phyloP scores from a whole-genome alignment of 2,888 invertebrate species.

The Yponomeuta cagnagella region DNA sequence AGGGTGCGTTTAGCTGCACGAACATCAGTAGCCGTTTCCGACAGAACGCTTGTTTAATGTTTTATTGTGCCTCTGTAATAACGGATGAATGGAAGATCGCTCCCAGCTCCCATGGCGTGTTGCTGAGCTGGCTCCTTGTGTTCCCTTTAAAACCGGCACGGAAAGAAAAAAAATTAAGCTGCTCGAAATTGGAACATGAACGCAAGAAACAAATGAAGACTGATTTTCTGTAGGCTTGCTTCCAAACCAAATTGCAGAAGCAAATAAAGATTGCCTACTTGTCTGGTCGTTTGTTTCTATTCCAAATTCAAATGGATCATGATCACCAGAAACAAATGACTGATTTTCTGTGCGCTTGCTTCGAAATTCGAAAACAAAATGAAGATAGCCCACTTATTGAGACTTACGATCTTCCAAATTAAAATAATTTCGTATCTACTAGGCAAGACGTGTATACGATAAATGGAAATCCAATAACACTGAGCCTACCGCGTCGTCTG shows the following conservation, averaged over 20 bases:
- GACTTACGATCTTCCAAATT: too few relatives aligned
- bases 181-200: not conserved
- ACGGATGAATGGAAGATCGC: not conserved
- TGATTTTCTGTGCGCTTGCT: too few relatives aligned
- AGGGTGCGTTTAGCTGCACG: slow-evolving; percentile 6
- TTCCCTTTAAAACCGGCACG: not conserved
- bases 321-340: too few relatives aligned
- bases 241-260: not conserved
- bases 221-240: not conserved
- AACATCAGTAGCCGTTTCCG: slow-evolving; percentile 11
- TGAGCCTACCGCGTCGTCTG: too few relatives aligned
- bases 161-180: not conserved
- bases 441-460: too few relatives aligned
- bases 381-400: too few relatives aligned
- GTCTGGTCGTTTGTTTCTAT: not conserved
- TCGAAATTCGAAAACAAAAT: too few relatives aligned
- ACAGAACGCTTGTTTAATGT: slow-evolving; percentile 1
- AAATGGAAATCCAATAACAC: too few relatives aligned
- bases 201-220: not conserved
- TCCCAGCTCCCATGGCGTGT: not conserved
- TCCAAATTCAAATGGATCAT: not conserved
- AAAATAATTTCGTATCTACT: too few relatives aligned
- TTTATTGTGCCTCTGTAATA: not conserved
- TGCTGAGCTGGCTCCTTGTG: not conserved
- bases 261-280: not conserved